Base-by-base conservation (phyloP, 1,140 invertebrate species). In the Drosophila pectinifera region DNA sequence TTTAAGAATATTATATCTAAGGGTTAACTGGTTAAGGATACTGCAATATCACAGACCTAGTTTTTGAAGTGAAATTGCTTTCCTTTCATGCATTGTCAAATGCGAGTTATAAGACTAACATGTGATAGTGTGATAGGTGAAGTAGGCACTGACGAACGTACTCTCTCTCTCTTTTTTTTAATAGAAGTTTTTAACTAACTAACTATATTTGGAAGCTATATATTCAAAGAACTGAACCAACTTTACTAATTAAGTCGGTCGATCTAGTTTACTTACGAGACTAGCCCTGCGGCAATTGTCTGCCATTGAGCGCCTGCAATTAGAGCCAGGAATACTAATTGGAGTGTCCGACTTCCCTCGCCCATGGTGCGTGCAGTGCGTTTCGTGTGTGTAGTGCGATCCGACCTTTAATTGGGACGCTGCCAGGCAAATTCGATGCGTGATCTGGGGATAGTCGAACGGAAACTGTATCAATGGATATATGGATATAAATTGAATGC, bases 231-330 rank as follows among this genome's bases (percentile, higher is more conserved):
- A 31, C 18, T 46, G 39, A 16, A 18, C 10, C 18, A n/a, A 18
- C 3, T 43, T 34, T 8, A 5, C 16, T 31, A 31, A 6, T 28
- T 13, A 38, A 65, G n/a, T 28, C 2, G 16, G 18, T 63, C 14
- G 26, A 31, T 63, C 11, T 14, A 36, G 10, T 41, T 36, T 56
- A 88, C 83, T 88, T 79, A 86, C 83, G 83, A 55, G 67, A 89
- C 76, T 31, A 42, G 45, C 2, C 48, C 48, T 14, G 78, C 79
- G 7, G 45, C 39, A 39, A 59, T 42, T 28, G 62, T 45, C 24
- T 68, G 68, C 63, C 68, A 67, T 14, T 77, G 59, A 11, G 51
- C 42, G 51, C 80, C n/a, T 7, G 55, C 76, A 83, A 88, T 83
- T 79, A 88, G 57, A 45, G 70, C 59, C 59, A 89, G 51, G 43